Evolutionary conservation across 2,888 invertebrate genomes (phyloP).

Genomic region (Scrobipalpa costella): DNA sequence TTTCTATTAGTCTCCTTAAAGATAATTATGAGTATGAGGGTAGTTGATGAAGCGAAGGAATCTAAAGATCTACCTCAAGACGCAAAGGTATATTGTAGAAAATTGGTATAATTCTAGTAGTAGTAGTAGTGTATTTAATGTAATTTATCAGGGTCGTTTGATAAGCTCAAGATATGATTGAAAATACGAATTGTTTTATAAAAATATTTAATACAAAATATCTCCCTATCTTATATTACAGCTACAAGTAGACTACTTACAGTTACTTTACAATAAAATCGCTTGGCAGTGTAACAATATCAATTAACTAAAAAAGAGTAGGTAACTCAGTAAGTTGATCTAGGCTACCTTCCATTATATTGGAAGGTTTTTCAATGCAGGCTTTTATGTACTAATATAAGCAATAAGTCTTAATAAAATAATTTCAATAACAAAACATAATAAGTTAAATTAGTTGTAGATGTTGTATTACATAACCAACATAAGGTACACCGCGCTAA

Average conservation of each 20-base stretch:
- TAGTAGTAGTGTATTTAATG: not conserved
- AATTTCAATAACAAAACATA: conserved; percentile 49
- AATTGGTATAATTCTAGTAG: conserved; percentile 4
- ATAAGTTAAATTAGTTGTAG: conserved; percentile 48
- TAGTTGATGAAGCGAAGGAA: conserved; percentile 84
- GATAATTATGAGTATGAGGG: too few species aligned
- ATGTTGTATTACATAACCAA: conserved; percentile 11
- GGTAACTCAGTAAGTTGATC: conserved; percentile 58
- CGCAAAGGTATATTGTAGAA: conserved; percentile 55
- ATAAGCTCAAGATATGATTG: not conserved
- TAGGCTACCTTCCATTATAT: conserved; percentile 33
- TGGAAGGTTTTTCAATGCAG: conserved; percentile 28
- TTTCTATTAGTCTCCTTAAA: not conserved
- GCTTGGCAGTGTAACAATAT: conserved; percentile 60
- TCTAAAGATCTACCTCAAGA: conserved; percentile 86
- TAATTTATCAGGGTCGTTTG: not conserved
- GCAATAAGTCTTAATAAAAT: conserved; percentile 37
- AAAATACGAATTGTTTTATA: conserved; percentile 10
- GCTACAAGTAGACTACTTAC: conserved; percentile 53
- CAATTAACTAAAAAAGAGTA: conserved; percentile 50
- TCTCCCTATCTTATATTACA: conserved; percentile 54
- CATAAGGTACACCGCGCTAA: conserved; percentile 3
- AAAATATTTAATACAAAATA: conserved; percentile 53
- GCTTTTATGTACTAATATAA: conserved; percentile 24
- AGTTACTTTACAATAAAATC: conserved; percentile 59